These are phyloP conservation scores for Beroe forskalii DNA, from an alignment of 37 sponge, comb jelly and placozoan genomes.

Conservation along the genomic window DNA sequence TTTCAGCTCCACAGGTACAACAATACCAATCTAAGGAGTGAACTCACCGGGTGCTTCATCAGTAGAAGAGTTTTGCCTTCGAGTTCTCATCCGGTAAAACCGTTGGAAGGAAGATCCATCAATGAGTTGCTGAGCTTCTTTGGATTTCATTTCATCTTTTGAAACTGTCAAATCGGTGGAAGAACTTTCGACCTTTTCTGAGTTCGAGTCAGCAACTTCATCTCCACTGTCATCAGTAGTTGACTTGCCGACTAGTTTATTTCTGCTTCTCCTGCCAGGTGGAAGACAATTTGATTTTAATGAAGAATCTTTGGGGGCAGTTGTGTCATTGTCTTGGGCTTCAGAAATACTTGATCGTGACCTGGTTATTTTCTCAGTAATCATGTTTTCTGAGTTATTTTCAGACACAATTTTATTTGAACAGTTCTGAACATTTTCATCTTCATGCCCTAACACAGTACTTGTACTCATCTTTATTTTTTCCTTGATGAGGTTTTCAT, in stretches of 20 bases:
- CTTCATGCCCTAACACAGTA: too few species aligned
- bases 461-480: too few species aligned
- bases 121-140: slow-evolving; percentile 42
- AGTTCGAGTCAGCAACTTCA: neutral
- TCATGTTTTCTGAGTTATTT: too few species aligned
- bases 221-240: neutral
- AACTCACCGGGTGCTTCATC: slow-evolving; percentile 9
- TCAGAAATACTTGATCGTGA: too few species aligned
- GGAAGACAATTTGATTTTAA: too few species aligned
- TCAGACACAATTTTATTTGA: too few species aligned
- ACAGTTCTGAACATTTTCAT: too few species aligned
- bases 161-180: neutral
- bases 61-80: slow-evolving; percentile 33
- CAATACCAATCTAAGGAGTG: too few species aligned
- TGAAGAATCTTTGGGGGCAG: too few species aligned
- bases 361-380: too few species aligned
- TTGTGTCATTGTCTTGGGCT: too few species aligned
- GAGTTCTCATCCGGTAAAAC: slow-evolving; percentile 48
- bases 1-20: too few species aligned
- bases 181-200: neutral
- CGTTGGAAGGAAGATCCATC: slow-evolving; percentile 60
- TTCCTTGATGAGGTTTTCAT: neutral
- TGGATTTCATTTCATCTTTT: slow-evolving; percentile 17
- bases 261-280: neutral
- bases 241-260: neutral